Evolutionary conservation across 2,888 invertebrate genomes (phyloP).

Genomic region (Agrotis clavis): DNA sequence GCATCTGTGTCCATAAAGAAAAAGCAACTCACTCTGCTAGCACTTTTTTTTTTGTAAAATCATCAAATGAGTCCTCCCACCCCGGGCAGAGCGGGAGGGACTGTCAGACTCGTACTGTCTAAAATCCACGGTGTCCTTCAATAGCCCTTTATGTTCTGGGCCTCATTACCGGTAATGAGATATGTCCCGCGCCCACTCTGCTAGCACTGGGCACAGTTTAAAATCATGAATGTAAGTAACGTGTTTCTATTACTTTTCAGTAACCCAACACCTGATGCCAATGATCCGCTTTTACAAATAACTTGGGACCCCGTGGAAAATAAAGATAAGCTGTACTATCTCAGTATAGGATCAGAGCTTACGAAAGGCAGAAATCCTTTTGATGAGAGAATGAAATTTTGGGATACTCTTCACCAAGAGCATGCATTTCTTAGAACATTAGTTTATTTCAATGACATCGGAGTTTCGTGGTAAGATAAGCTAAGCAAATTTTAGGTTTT

Average conservation of each 20-base stretch:
- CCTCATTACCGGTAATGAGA: no score
- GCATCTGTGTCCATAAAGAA: constrained; percentile 4
- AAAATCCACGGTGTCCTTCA: no score
- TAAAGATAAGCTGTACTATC: constrained; percentile 81
- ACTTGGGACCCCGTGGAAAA: constrained; percentile 86
- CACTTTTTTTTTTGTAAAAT: no score
- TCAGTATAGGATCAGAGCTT: constrained; percentile 84
- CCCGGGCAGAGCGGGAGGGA: no score
- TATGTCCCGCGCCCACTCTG: no score
- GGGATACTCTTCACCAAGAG: constrained; percentile 84
- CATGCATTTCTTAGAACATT: constrained; percentile 78
- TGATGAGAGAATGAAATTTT: constrained; percentile 85
- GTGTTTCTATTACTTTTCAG: constrained; percentile 72
- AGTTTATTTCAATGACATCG: constrained; percentile 82
- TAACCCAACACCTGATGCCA: constrained; percentile 84
- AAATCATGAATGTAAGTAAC: no score
- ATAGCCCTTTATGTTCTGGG: no score
- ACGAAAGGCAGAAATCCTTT: constrained; percentile 86
- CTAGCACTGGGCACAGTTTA: background rate
- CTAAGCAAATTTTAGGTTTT: constrained; percentile 3
- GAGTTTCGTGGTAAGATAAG: constrained; percentile 74
- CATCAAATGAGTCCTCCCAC: no score
- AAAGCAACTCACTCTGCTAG: background rate
- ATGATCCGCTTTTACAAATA: constrained; percentile 83
- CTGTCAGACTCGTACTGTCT: no score